Evolutionary conservation across 2,888 invertebrate species (phyloP).

Genomic region (Drosophila fulvimacula): DNA sequence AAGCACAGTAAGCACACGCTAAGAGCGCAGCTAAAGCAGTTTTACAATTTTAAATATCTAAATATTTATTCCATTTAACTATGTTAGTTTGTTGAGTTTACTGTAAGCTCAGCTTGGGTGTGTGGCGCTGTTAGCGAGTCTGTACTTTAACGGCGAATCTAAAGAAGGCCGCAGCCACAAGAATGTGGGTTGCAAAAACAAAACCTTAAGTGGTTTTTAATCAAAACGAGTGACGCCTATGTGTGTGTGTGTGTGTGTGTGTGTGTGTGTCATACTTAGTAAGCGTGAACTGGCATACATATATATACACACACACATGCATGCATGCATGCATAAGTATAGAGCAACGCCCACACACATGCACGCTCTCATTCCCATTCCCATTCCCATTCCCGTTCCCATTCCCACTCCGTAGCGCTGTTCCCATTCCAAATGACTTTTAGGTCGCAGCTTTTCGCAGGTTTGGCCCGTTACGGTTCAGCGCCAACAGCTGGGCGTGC

Average conservation of each 20-base stretch:
- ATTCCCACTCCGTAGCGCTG: slow-evolving; percentile 52
- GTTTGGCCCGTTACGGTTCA: slow-evolving; percentile 76
- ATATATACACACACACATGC: slow-evolving; percentile 2
- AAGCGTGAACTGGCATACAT: slow-evolving; percentile 24
- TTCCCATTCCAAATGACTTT: slow-evolving; percentile 55
- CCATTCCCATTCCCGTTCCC: slow-evolving; percentile 46
- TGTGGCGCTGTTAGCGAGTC: slow-evolving; percentile 14
- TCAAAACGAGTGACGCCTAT: slow-evolving; percentile 65
- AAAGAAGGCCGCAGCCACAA: slow-evolving; percentile 51
- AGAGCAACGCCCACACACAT: slow-evolving; percentile 29
- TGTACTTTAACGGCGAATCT: slow-evolving; percentile 53
- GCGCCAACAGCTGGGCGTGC: slow-evolving; percentile 64
- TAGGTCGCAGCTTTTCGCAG: slow-evolving; percentile 59
- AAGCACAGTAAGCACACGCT: slow-evolving; percentile 51
- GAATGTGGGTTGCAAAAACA: slow-evolving; percentile 77
- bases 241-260: slow-evolving; percentile 22
- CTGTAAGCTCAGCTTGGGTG: slow-evolving; percentile 2
- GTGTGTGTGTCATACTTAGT: slow-evolving; percentile 38
- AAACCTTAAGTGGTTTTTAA: slow-evolving; percentile 77
- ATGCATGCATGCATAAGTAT: slow-evolving; percentile 12
- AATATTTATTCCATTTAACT: no score
- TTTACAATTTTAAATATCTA: no score
- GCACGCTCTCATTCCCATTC: slow-evolving; percentile 46
- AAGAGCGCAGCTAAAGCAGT: not conserved
- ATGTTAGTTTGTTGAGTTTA: no score